Conservation (phyloP, 2,888 invertebrate genomes). For the Drosophila greeni region DNA sequence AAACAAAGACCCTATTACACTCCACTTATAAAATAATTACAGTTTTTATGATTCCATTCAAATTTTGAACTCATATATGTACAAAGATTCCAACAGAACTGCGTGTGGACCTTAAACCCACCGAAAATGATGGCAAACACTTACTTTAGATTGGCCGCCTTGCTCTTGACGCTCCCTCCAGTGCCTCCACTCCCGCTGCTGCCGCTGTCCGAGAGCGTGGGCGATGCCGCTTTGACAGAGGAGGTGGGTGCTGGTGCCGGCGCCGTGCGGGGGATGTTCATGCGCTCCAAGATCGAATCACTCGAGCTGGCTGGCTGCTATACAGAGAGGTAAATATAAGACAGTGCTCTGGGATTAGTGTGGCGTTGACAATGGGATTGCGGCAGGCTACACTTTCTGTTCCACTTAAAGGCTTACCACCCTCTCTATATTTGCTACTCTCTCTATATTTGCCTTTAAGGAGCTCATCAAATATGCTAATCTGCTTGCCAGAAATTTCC, state of each 20-base stretch:
- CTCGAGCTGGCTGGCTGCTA: constrained; percentile 80
- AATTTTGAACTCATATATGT: not conserved
- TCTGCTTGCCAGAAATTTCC: not conserved
- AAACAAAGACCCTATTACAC: not conserved
- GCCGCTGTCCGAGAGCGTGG: constrained; percentile 76
- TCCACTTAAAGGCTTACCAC: not conserved
- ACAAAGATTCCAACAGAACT: constrained; percentile 15
- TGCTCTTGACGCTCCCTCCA: constrained; percentile 75
- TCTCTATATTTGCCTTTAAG: constrained; percentile 10
- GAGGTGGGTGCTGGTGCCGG: constrained; percentile 40
- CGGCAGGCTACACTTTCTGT: constrained; percentile 16
- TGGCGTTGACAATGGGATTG: constrained; percentile 14
- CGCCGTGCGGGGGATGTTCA: constrained; percentile 64
- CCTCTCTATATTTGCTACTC: not conserved
- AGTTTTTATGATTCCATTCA: not conserved
- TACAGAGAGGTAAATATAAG: constrained; percentile 4
- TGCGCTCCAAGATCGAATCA: constrained; percentile 81
- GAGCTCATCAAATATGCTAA: constrained; percentile 15
- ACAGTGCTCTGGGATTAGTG: constrained; percentile 9
- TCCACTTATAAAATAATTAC: not conserved
- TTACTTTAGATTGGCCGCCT: constrained; percentile 78
- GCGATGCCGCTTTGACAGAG: constrained; percentile 72
- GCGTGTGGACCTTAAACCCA: not conserved
- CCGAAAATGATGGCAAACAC: constrained; percentile 45
- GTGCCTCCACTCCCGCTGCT: constrained; percentile 61